phyloP scores from a whole-genome alignment of 2,888 invertebrate species.

The Schizaphis graminum region DNA sequence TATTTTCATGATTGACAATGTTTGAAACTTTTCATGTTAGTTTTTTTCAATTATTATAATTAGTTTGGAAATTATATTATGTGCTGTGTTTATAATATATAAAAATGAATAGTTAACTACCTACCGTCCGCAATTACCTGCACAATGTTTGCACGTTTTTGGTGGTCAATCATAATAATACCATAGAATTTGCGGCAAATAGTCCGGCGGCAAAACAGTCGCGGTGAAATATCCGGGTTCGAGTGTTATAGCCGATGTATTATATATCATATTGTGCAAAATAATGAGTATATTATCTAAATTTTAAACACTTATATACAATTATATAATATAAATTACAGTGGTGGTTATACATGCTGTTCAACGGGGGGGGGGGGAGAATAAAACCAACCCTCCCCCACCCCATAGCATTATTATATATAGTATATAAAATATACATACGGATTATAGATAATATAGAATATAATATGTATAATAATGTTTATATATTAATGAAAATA shows the following conservation, averaged over 20 bases:
- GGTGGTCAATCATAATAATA: not conserved
- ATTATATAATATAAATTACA: too few relatives aligned
- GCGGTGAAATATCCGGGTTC: too few relatives aligned
- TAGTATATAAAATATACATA: too few relatives aligned
- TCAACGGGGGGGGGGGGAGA: too few relatives aligned
- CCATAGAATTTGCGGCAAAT: not conserved
- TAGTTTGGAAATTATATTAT: not conserved
- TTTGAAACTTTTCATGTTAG: not conserved
- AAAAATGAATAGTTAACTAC: not conserved
- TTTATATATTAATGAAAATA: too few relatives aligned
- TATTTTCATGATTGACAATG: not conserved
- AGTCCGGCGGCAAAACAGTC: too few relatives aligned
- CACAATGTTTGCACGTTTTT: not conserved
- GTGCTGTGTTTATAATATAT: not conserved
- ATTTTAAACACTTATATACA: not conserved
- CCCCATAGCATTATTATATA: too few relatives aligned
- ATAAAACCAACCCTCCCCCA: too few relatives aligned
- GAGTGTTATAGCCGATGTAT: too few relatives aligned
- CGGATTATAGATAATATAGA: too few relatives aligned
- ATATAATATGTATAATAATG: too few relatives aligned
- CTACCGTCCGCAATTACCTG: not conserved
- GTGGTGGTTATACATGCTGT: too few relatives aligned
- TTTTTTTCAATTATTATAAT: not conserved
- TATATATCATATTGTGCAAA: not conserved
- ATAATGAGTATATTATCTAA: not conserved